Evolutionary conservation across 92 coral and sea anemone species (phyloP), one percentile per base, ranked within the genome.

Genomic region (Epizoanthus illoricatus): DNA sequence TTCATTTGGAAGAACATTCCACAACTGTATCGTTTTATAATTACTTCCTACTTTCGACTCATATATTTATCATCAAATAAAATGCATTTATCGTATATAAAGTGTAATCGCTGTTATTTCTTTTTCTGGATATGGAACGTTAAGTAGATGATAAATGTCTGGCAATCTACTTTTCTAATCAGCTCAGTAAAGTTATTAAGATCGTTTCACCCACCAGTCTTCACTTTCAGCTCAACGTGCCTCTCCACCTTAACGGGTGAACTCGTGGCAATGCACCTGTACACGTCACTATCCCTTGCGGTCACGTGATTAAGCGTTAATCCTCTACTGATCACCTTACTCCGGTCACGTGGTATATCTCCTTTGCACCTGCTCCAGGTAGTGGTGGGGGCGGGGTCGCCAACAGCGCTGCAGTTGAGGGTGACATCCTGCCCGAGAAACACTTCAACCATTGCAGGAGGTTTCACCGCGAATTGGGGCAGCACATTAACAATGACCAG

Each of bases 281-380:
- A 74, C 23, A 74, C 80, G 80, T 74, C 65, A 74, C 49, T 74
- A 49, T 74, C 80, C 9, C 7, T 74, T 56, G 49, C 7, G 65
- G 19, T 36, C 64, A 74, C 80, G 80, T 74, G 80, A n/a, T 56
- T 55, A 5, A 74, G 49, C 24, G 33, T 15, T 11, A 74, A 56
- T 2, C 80, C 33, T 23, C 61, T 66, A 56, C 24, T 74, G 80
- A 64, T 56, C 7, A 56, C 52, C 33, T 74, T 74, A 74, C 80
- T 28, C 15, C 80, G 80, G 12, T 74, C 80, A 55, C 65, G 80
- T 56, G 65, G 65, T 13, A 74, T 56, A 8, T 54, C 65, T 7
- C 40, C 62, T 55, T 39, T 74, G 20, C 80, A 74, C 16, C 80
- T 56, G 24, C 16, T 74, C 80, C 80, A 74, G 21, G 45, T 74